phyloP scores from a whole-genome alignment of 2,797 vertebrate genomes.

The Margarornis squamiger region DNA sequence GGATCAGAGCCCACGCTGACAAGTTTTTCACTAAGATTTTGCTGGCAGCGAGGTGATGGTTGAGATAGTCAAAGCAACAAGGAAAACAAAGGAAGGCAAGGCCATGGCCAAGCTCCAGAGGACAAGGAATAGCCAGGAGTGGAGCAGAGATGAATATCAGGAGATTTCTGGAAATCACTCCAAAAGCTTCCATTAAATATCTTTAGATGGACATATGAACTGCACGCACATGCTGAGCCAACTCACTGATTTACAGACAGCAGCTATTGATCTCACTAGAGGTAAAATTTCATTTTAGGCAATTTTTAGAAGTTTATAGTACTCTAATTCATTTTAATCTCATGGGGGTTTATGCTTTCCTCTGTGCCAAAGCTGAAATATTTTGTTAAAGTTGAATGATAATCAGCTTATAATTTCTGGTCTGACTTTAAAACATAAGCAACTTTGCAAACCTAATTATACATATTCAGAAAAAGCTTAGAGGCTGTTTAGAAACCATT shows the following conservation, averaged over 20 bases:
- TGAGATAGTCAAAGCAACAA: background rate
- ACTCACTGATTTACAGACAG: background rate
- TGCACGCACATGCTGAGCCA: background rate
- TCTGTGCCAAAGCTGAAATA: background rate
- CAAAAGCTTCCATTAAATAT: background rate
- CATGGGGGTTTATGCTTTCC: background rate
- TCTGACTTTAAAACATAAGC: background rate
- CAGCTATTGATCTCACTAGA: background rate
- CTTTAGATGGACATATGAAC: background rate
- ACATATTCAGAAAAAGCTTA: background rate
- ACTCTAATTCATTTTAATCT: background rate
- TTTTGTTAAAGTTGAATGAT: constrained; percentile 19
- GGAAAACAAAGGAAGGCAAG: background rate
- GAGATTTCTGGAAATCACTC: background rate
- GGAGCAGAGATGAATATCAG: background rate
- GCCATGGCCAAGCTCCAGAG: background rate
- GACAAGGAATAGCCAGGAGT: background rate
- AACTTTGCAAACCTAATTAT: constrained; percentile 37
- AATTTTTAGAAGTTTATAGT: background rate
- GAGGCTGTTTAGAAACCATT: background rate
- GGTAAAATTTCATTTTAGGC: background rate
- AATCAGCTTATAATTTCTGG: constrained; percentile 20
- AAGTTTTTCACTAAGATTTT: background rate
- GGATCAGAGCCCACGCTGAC: background rate
- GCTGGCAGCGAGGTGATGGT: background rate